Evolutionary conservation across 2,888 invertebrate genomes (phyloP).

Genomic region (Bembecia ichneumoniformis): DNA sequence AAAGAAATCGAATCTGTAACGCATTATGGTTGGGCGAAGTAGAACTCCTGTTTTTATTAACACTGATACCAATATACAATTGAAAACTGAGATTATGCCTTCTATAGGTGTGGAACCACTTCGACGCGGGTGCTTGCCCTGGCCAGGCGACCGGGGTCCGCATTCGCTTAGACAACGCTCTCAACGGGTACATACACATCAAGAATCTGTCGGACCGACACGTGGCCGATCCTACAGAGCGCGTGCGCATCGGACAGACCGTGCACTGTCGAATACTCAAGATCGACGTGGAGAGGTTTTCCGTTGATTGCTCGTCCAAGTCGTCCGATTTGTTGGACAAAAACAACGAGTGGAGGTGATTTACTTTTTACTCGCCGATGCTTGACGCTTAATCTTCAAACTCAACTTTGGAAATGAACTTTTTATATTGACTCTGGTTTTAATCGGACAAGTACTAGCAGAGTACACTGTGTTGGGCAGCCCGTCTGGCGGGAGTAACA

Average conservation of each 20-base stretch:
- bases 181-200: constrained; percentile 93
- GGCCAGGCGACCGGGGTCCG: constrained; percentile 96
- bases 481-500: too few relatives aligned
- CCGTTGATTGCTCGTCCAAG: constrained; percentile 93
- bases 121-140: constrained; percentile 95
- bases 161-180: constrained; percentile 90
- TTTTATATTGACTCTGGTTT: too few relatives aligned
- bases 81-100: neutral
- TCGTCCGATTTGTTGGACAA: constrained; percentile 93
- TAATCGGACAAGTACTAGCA: too few relatives aligned
- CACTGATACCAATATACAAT: too few relatives aligned
- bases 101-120: constrained; percentile 92
- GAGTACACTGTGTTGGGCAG: too few relatives aligned
- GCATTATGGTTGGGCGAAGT: neutral
- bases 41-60: neutral
- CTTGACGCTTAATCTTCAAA: neutral
- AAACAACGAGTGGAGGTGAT: constrained; percentile 88
- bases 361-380: neutral
- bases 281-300: constrained; percentile 95
- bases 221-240: constrained; percentile 92
- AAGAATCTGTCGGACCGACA: constrained; percentile 94
- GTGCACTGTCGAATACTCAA: constrained; percentile 93
- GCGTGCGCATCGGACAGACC: constrained; percentile 87
- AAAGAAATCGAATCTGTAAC: neutral
- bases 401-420: neutral